Evolutionary conservation across 2,888 invertebrate genomes (phyloP), one percentile per base, ranked within the genome.

Genomic region (Drosophila macrospina): DNA sequence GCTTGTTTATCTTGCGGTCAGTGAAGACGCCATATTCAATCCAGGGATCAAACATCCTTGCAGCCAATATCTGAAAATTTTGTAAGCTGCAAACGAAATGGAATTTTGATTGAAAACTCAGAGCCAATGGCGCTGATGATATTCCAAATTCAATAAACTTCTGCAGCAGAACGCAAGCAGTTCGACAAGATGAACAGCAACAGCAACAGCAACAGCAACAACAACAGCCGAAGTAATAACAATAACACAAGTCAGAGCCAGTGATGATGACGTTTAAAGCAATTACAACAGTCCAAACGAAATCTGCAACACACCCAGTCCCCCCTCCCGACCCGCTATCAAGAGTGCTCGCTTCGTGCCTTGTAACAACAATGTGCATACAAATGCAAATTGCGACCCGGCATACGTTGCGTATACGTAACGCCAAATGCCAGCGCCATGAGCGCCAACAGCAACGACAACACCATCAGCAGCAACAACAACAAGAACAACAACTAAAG

Each of bases 381-480:
- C 87, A 88, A 83, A 83, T 84, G 89, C 85, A 87, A 88, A 84
- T 84, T 85, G 74, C 72, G 62, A 57, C 39, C 54, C 51, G 74
- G 74, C 83, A 88, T 88, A 84, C 84, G 89, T 52, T 84, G 87
- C 85, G 83, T 88, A 87, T 88, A 86, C 87, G 78, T 80, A 84
- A 69, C 74, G 74, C 85, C 78, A 74, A 86, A 78, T 69, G 74
- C 74, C 72, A 67, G 59, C 45, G 64, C 65, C 71, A 63, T 70
- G 51, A 59, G 72, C 39, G 51, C 42, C 69, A 70, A 16, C 60
- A 75, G 42, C 52, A 28, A 28, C 28, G 28, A 28, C 28, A 28
- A 28, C 28, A 28, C 28, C 37, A 56, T 5, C 50, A 32, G 11
- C 32, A 32, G 3, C 42, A 44, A 26, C 44, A 44, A 8, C 34